Base-by-base conservation (phyloP, 2,797 vertebrate species). In the Paedocypris micromegethes region DNA sequence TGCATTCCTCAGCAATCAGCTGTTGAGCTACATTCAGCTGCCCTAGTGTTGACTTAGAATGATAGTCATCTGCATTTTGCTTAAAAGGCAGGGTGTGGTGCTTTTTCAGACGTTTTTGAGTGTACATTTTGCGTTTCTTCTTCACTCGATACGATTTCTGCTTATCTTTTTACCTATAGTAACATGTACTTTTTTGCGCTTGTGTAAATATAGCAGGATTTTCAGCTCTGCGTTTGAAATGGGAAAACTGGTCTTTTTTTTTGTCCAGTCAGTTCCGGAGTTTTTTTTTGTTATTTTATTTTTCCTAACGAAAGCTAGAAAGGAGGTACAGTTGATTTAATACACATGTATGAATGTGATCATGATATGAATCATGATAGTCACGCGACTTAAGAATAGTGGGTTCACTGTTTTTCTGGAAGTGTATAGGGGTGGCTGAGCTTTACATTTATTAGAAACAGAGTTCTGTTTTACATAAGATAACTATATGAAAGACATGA, bases 1-100 rank as follows among this genome's bases (percentile, higher is more conserved):
- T 60, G 68, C 67, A 66, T 56, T 73, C 49, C 80, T 82, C 57
- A 58, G 79, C 83, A 83, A 81, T 88, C 88, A 89, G 88, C 86
- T 89, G 87, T 86, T 85, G 82, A 79, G 79, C 77, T 82, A 78
- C 78, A 77, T 84, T 81, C 86, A 88, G 86, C 86, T 88, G 86
- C 84, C 78, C 80, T 4, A 3, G 79, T 87, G 87, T 88, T 88
- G 84, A 88, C 86, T 88, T 82, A 54, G 63, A 75, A 79, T 85
- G 87, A 90, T 88, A 86, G 81, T 78, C 81, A 89, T 88, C 87
- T 82, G 84, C 84, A 84, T 88, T 87, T 88, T 83, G 82, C 78
- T 81, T 85, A 86, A 85, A 81, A 72, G 79, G 77, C 75, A 75
- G 68, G 81, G 55, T 51, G 81, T 51, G 80, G 78, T 70, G 82